phyloP scores from a whole-genome alignment of 2,888 invertebrate species.

The Phortica magna region DNA sequence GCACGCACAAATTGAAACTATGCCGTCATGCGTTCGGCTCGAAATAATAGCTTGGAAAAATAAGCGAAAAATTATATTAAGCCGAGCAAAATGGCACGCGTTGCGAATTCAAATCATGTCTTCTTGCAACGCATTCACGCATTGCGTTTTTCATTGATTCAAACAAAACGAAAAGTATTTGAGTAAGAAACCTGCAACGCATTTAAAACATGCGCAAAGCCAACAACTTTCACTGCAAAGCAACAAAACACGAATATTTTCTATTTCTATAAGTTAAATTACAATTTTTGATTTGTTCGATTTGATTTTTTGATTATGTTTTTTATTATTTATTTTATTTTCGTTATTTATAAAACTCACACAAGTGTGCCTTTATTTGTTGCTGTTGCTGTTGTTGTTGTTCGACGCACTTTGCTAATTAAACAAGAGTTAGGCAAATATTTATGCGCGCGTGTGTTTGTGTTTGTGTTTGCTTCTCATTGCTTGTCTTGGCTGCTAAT shows the following conservation, averaged over 20 bases:
- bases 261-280: slow-evolving; percentile 27
- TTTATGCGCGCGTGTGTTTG: not conserved
- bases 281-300: slow-evolving; percentile 16
- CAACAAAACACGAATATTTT: not conserved
- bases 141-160: not conserved
- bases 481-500: slow-evolving; percentile 27
- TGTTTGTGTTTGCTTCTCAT: slow-evolving; percentile 9
- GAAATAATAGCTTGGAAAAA: not conserved
- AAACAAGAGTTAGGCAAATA: slow-evolving; percentile 1
- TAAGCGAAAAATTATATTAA: not conserved
- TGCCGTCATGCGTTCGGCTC: not conserved
- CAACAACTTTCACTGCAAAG: slow-evolving; percentile 20
- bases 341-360: not conserved
- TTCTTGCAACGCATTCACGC: not conserved
- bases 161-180: no score
- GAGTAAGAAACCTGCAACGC: not conserved
- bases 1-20: not conserved
- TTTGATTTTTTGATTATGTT: slow-evolving; percentile 61
- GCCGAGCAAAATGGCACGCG: not conserved
- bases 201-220: not conserved
- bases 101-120: not conserved
- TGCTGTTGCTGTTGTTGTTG: no score
- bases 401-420: slow-evolving; percentile 27
- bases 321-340: slow-evolving; percentile 62
- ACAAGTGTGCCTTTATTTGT: not conserved